Base-by-base conservation (phyloP, 2,888 invertebrate genomes). In the Galerucella nymphaeae region DNA sequence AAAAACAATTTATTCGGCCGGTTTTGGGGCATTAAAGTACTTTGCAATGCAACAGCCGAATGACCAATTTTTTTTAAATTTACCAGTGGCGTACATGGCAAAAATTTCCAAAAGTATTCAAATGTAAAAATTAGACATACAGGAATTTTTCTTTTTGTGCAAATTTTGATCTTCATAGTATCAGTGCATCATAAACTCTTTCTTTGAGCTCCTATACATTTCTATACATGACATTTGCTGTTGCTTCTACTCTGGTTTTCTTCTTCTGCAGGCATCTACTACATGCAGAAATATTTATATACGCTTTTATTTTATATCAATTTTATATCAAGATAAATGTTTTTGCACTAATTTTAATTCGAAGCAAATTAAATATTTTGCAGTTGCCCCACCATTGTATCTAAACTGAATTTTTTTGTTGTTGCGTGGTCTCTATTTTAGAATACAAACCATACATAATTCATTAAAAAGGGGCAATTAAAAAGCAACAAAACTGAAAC, bases 401-500 rank as follows among this genome's bases (percentile, higher is more conserved):
- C n/a, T 18, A 16, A 62, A 42, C 41, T 42, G 11, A 62, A 42
- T 11, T 42, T 41, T 45, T 58, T 66, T 66, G 30, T 66, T 41
- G 8, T 23, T 45, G 58, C 30, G 48, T 58, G 10, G 16, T 9
- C 58, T 20, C 23, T 62, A 62, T 62, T 20, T 61, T 67, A 73
- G 73, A 75, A 71, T 69, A 71, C 74, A 67, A 30, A 66, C 72
- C 75, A 76, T 77, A 77, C 77, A 77, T 77, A 77, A 78, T 79
- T 79, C 77, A 82, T 82, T 81, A 81, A 80, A 79, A 73, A 76
- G 70, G 74, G 80, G 80, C 81, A 80, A 80, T 81, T 82, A 81
- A 82, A 83, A 81, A 78, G 80, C 79, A 80, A 80, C 79, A 79
- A 79, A 80, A 80, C 78, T 69, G 76, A 78, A 78, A 78, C 78